These are phyloP conservation scores for Lapara coniferarum DNA, from an alignment of 2,888 invertebrate genomes.

Conservation along the genomic window DNA sequence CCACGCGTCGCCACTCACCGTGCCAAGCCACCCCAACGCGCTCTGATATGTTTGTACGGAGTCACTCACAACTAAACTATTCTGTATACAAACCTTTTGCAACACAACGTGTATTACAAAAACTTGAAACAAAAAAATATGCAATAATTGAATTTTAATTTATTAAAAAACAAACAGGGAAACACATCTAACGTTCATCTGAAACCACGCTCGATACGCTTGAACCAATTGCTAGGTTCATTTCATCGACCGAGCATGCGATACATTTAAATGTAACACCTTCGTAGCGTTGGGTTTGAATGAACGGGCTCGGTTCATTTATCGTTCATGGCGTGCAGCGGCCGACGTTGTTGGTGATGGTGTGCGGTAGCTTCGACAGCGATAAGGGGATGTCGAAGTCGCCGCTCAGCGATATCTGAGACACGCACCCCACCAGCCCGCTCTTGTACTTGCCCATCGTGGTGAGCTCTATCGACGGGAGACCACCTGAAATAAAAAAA, in stretches of 20 bases:
- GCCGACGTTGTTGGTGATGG: conserved; percentile 82
- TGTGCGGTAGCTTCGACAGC: conserved; percentile 85
- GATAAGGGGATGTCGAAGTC: conserved; percentile 90
- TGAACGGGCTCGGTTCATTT: conserved; percentile 39
- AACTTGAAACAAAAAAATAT: not conserved
- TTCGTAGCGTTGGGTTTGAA: conserved; percentile 31
- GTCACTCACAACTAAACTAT: conserved; percentile 47
- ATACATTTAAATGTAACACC: not conserved
- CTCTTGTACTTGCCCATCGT: conserved; percentile 88
- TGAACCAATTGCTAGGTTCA: not conserved
- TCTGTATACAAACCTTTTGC: not conserved
- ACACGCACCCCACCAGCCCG: conserved; percentile 92
- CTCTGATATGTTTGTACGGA: conserved; percentile 77
- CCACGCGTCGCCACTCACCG: conserved; percentile 76
- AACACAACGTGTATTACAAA: not conserved
- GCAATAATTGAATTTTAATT: conserved; percentile 14
- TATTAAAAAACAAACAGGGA: not conserved
- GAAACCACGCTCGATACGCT: not conserved
- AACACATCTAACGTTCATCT: not conserved
- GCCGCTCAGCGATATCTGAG: conserved; percentile 91
- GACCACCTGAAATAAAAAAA: conserved; percentile 85
- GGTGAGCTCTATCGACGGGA: conserved; percentile 89
- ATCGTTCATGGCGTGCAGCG: conserved; percentile 71
- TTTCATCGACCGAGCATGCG: not conserved
- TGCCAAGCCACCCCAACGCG: conserved; percentile 51